Conservation (phyloP, 2,113 vertebrate species). For the Platysteira castanea region DNA sequence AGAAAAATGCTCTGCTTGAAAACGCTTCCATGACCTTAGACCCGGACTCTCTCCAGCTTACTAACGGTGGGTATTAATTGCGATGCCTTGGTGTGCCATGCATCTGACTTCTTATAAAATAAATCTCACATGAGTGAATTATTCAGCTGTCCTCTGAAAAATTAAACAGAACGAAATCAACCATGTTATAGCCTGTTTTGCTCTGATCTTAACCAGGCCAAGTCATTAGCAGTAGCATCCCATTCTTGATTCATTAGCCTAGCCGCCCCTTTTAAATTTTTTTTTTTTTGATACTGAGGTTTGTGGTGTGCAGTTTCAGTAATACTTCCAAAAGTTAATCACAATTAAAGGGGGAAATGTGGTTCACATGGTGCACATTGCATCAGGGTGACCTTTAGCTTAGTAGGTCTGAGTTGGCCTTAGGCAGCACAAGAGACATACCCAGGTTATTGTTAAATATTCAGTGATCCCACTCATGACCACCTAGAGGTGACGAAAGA, state of each 20-base stretch:
- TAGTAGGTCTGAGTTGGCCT: background rate
- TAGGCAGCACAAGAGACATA: background rate
- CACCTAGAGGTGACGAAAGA: background rate
- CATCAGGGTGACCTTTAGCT: background rate
- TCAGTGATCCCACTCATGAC: background rate
- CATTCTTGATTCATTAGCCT: background rate
- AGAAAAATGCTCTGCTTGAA: constrained; percentile 78
- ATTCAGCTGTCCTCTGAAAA: background rate
- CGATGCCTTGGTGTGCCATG: background rate
- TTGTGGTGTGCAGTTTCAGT: background rate
- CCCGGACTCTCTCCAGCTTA: constrained; percentile 72
- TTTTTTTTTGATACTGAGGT: background rate
- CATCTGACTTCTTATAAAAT: background rate
- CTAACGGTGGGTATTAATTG: constrained; percentile 73
- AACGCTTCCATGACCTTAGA: constrained; percentile 78
- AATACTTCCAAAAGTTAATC: background rate
- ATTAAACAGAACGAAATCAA: background rate
- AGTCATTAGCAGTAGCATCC: background rate
- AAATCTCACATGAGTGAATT: background rate
- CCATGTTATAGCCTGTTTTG: background rate
- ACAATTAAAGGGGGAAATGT: background rate
- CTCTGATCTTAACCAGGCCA: background rate
- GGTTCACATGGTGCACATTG: background rate
- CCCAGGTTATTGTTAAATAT: background rate
- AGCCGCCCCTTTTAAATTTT: background rate